These are phyloP conservation scores for Ardeotis arabs DNA, from an alignment of 2,113 vertebrate species.

Conservation along the genomic window DNA sequence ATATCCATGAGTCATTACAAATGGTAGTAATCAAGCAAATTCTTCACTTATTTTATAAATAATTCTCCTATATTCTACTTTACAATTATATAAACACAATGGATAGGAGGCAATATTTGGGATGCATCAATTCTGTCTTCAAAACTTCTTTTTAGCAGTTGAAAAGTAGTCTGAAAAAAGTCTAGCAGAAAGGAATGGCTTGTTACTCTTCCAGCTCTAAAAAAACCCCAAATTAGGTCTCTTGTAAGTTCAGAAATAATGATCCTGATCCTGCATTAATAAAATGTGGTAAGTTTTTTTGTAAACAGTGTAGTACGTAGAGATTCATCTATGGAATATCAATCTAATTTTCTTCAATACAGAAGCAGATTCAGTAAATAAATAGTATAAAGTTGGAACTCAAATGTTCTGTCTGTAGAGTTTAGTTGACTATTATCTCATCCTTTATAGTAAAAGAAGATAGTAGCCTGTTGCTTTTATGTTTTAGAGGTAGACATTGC, in stretches of 20 bases:
- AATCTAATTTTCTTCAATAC: neutral
- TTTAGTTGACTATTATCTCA: neutral
- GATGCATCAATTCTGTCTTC: neutral
- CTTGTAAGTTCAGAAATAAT: neutral
- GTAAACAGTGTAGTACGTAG: neutral
- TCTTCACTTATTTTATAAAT: neutral
- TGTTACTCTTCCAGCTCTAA: neutral
- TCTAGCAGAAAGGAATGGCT: neutral
- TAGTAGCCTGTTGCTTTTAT: neutral
- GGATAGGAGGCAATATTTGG: neutral
- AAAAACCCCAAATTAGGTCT: neutral
- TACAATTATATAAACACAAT: neutral
- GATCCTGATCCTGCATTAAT: neutral
- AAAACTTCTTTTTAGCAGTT: neutral
- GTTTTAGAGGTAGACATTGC: neutral
- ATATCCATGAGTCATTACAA: neutral
- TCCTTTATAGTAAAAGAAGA: neutral
- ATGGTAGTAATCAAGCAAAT: neutral
- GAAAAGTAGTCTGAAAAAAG: neutral
- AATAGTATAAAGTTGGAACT: neutral
- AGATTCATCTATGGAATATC: neutral
- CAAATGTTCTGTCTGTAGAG: neutral
- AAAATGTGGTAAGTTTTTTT: neutral
- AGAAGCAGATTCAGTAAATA: neutral
- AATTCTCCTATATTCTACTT: neutral